Evolutionary conservation across 2,888 invertebrate genomes (phyloP), one percentile per base, ranked within the genome.

Genomic region (Orchestes rusci): DNA sequence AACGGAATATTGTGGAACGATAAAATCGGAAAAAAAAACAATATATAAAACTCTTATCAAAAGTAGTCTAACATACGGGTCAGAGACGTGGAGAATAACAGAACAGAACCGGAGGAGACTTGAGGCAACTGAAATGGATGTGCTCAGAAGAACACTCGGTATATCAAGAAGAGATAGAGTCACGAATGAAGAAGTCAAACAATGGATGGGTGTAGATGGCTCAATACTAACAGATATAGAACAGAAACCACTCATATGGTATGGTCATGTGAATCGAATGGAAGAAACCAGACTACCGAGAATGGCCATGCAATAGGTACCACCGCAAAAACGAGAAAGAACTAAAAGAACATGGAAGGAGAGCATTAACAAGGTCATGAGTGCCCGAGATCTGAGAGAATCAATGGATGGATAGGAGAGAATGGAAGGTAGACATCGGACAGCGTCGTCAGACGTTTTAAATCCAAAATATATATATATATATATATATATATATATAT

Each of bases 111-210:
- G 34, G 12, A 34, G 15, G 16, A 34, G 19, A 19, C 12, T 19
- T n/a, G 17, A 35, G 19, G 35, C 35, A 3, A 18, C n/a, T n/a
- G 18, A 35, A 19, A 17, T 35, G 17, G 35, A 35, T 18, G 18
- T 4, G 10, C n/a, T 17, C 10, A 16, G 18, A 19, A 17, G 35
- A 19, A 18, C 3, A 2, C 20, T 35, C 8, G 18, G 19, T 4
- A 35, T 35, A 35, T 35, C 35, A 5, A 17, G 18, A 35, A 17
- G 18, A 5, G 18, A 18, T 13, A 18, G 18, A 17, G n/a, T 35
- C 12, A 3, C 7, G 19, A 35, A 18, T 19, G 4, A 18, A 4
- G 34, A 34, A 4, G 17, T 34, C 7, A 4, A 17, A 34, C 5
- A 16, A 16, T 8, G 12, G 5, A 34, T 34, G 34, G 34, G 34